These are phyloP conservation scores for Ips typographus DNA, from an alignment of 1,140 invertebrate genomes.

Conservation along the genomic window DNA sequence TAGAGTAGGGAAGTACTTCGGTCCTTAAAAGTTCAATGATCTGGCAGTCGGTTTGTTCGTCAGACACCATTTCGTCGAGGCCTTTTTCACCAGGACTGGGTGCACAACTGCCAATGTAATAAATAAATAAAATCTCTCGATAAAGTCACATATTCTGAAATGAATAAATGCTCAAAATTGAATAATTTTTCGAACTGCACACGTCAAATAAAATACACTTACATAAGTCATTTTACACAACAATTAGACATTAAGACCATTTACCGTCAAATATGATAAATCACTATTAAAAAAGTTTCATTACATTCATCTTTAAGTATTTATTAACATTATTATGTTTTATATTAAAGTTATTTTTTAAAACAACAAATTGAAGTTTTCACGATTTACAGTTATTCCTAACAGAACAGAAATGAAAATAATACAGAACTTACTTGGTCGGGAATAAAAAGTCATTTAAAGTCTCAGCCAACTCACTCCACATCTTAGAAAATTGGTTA, in stretches of 20 bases:
- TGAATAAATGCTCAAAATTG: too few relatives aligned
- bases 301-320: too few relatives aligned
- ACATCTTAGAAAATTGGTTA: slow-evolving; percentile 71
- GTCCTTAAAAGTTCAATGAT: slow-evolving; percentile 82
- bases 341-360: too few relatives aligned
- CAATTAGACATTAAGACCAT: too few relatives aligned
- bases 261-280: slow-evolving; percentile 3
- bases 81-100: slow-evolving; percentile 66
- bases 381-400: not conserved
- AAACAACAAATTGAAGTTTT: too few relatives aligned
- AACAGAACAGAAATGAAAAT: not conserved
- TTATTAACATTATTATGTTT: too few relatives aligned
- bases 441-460: slow-evolving; percentile 92
- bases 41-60: slow-evolving; percentile 85
- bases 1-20: slow-evolving; percentile 82
- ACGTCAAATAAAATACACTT: too few relatives aligned
- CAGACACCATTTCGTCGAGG: slow-evolving; percentile 78
- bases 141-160: too few relatives aligned
- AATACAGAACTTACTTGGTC: slow-evolving; percentile 58
- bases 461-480: slow-evolving; percentile 82
- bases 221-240: too few relatives aligned
- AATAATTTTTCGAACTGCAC: too few relatives aligned
- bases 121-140: too few relatives aligned
- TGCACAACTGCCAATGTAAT: slow-evolving; percentile 50
- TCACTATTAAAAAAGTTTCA: not conserved